These are phyloP conservation scores for Aleiodes leptofemur DNA, from an alignment of 2,888 invertebrate genomes.

Conservation along the genomic window DNA sequence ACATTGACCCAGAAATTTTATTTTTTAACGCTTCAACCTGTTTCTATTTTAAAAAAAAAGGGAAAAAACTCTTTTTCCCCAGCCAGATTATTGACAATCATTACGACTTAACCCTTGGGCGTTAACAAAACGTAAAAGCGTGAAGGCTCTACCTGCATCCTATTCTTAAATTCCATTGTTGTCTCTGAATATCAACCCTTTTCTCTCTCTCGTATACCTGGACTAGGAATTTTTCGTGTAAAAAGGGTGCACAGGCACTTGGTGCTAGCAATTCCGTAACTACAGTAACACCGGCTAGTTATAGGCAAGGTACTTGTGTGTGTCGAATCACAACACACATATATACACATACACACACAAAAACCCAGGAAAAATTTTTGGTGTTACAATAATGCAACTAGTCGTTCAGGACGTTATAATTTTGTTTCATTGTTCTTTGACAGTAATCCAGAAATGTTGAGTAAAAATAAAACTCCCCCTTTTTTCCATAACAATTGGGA, in stretches of 20 bases:
- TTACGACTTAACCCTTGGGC: constrained; percentile 63
- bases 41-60: background rate
- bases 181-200: constrained; percentile 59
- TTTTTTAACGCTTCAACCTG: constrained; percentile 13
- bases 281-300: constrained; percentile 26
- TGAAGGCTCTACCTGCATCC: constrained; percentile 59
- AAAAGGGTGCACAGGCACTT: constrained; percentile 31
- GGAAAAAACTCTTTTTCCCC: constrained; percentile 42
- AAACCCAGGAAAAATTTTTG: constrained; percentile 21
- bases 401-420: background rate
- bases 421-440: constrained; percentile 4
- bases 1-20: background rate
- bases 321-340: constrained; percentile 7
- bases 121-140: constrained; percentile 55
- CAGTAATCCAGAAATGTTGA: constrained; percentile 29
- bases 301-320: constrained; percentile 28
- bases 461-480: constrained; percentile 41
- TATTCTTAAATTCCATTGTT: constrained; percentile 52
- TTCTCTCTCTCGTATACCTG: constrained; percentile 50
- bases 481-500: constrained; percentile 39
- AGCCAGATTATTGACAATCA: constrained; percentile 64
- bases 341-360: background rate
- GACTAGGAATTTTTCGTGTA: constrained; percentile 7
- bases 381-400: background rate
- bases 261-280: constrained; percentile 18